A percentile compares a stretch with the other conserved stretches of the same genome.
Evolutionary conservation across 2,113 vertebrate species (phyloP).

Genomic region (Halcyon senegalensis): DNA sequence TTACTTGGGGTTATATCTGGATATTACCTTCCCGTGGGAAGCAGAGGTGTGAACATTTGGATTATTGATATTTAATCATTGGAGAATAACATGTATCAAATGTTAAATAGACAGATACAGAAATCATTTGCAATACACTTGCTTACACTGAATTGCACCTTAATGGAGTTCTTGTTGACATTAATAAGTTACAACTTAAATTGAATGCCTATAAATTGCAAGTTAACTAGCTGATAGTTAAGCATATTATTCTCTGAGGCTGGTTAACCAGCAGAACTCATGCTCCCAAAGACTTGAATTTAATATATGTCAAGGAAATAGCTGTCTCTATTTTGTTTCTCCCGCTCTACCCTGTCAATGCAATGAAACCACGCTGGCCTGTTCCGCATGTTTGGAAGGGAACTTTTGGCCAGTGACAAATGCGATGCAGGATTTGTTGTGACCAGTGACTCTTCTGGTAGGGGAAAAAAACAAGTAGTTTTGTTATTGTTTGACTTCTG

Average conservation of each 20-base stretch:
- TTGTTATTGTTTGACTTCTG: neutral
- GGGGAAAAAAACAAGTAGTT: neutral
- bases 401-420: neutral
- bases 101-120: slow-evolving; percentile 18
- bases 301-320: neutral
- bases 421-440: neutral
- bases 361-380: neutral
- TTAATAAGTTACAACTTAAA: slow-evolving; percentile 33
- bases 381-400: neutral
- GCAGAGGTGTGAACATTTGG: slow-evolving; percentile 22
- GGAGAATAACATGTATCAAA: slow-evolving; percentile 1
- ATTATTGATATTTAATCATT: slow-evolving; percentile 26
- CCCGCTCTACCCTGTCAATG: accelerated
- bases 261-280: neutral
- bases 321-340: neutral
- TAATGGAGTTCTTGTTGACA: slow-evolving; percentile 35
- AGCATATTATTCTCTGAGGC: slow-evolving; percentile 8
- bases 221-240: neutral
- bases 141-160: neutral
- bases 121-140: neutral
- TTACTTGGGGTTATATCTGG: slow-evolving; percentile 12
- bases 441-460: neutral
- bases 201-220: slow-evolving; percentile 18
- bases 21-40: slow-evolving; percentile 4
- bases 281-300: neutral